phyloP scores from a whole-genome alignment of 1,140 invertebrate species.

The Phocides pigmalion region DNA sequence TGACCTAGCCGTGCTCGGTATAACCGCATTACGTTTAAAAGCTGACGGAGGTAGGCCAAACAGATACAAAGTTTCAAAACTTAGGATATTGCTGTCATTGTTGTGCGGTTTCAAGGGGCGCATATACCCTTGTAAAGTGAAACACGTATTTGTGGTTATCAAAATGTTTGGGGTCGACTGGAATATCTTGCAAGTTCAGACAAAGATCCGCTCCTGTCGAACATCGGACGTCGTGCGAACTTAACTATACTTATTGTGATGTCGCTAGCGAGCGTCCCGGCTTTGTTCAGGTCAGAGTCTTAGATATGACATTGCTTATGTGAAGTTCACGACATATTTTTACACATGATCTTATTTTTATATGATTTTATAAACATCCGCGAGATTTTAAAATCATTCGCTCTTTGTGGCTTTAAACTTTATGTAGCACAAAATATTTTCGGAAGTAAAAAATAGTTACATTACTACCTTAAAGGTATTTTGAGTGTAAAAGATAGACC shows the following conservation, averaged over 20 bases:
- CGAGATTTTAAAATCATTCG: too few species aligned
- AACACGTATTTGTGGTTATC: slow-evolving; percentile 64
- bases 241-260: neutral
- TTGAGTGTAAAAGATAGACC: too few species aligned
- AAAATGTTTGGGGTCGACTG: slow-evolving; percentile 48
- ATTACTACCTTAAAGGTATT: too few species aligned
- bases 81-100: slow-evolving; percentile 59
- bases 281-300: neutral
- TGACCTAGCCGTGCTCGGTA: slow-evolving; percentile 21
- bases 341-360: too few species aligned
- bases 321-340: too few species aligned
- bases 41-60: slow-evolving; percentile 43
- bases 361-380: too few species aligned
- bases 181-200: slow-evolving; percentile 42
- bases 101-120: slow-evolving; percentile 47
- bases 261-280: neutral
- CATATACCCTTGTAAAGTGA: slow-evolving; percentile 50
- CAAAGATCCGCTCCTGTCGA: slow-evolving; percentile 33
- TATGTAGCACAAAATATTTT: too few species aligned
- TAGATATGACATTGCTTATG: neutral
- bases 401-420: too few species aligned
- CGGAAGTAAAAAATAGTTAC: too few species aligned
- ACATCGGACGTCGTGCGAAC: slow-evolving; percentile 32
- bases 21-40: slow-evolving; percentile 46
- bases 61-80: slow-evolving; percentile 53